These are phyloP conservation scores for Chroicocephalus ridibundus DNA, from an alignment of 2,113 vertebrate species.

Conservation along the genomic window DNA sequence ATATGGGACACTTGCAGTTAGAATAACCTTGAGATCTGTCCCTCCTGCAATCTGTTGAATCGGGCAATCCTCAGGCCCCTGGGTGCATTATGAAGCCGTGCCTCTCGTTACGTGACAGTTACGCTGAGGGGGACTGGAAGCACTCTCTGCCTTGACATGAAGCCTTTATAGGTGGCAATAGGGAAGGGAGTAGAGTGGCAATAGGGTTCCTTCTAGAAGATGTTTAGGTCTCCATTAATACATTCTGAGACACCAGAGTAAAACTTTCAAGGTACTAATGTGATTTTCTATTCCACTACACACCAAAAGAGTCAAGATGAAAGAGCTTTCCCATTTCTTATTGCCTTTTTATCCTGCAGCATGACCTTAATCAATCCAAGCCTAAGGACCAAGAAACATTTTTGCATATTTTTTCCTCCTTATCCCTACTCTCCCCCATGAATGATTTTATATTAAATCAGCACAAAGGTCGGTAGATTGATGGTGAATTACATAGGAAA, in stretches of 20 bases:
- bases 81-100: not conserved
- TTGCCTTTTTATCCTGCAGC: not conserved
- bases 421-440: not conserved
- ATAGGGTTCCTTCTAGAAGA: not conserved
- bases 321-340: not conserved
- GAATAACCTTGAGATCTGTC: not conserved
- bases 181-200: not conserved
- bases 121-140: not conserved
- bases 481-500: slow-evolving; percentile 4
- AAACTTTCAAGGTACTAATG: not conserved
- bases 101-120: not conserved
- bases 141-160: not conserved
- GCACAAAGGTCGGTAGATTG: not conserved
- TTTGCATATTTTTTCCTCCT: not conserved
- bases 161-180: not conserved
- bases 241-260: not conserved
- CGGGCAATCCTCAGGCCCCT: not conserved
- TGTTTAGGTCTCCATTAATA: not conserved
- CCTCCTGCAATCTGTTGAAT: not conserved
- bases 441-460: not conserved
- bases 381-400: slow-evolving; percentile 8
- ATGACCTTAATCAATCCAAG: not conserved
- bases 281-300: not conserved
- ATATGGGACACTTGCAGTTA: not conserved
- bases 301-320: not conserved